Percentiles rank a stretch among this genome's conserved stretches.
phyloP scores from a whole-genome alignment of 2,113 vertebrate species.

The Carassius carassius region DNA sequence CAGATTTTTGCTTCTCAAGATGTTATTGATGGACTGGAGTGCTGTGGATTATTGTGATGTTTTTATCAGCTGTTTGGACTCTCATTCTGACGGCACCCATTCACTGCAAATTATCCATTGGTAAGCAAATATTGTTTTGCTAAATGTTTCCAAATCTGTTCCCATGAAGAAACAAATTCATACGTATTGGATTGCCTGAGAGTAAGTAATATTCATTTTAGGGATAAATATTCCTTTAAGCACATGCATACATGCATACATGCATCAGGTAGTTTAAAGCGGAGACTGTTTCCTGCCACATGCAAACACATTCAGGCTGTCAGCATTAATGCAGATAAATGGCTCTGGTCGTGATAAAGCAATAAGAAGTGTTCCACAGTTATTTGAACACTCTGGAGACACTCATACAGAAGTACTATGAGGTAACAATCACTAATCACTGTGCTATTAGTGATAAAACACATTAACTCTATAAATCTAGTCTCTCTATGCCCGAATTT shows the following conservation, averaged over 20 bases:
- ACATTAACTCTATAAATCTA: constrained; percentile 10
- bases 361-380: constrained; percentile 64
- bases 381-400: constrained; percentile 57
- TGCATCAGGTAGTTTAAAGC: neutral
- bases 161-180: too few species aligned
- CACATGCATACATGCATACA: neutral
- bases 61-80: too few species aligned
- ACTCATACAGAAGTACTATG: constrained; percentile 21
- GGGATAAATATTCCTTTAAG: neutral
- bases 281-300: neutral
- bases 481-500: neutral
- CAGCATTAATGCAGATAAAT: constrained; percentile 77
- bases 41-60: too few species aligned
- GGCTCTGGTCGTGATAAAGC: constrained; percentile 66
- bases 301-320: constrained; percentile 54
- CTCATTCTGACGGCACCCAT: too few species aligned
- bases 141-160: too few species aligned
- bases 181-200: too few species aligned
- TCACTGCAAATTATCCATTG: too few species aligned
- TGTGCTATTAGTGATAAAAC: constrained; percentile 9
- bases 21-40: too few species aligned
- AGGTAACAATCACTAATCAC: constrained; percentile 46
- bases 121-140: too few species aligned
- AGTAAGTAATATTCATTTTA: too few species aligned
- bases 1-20: too few species aligned